Evolutionary conservation across 1,140 invertebrate genomes (phyloP).

Genomic region (Drosophila parabipectinata): DNA sequence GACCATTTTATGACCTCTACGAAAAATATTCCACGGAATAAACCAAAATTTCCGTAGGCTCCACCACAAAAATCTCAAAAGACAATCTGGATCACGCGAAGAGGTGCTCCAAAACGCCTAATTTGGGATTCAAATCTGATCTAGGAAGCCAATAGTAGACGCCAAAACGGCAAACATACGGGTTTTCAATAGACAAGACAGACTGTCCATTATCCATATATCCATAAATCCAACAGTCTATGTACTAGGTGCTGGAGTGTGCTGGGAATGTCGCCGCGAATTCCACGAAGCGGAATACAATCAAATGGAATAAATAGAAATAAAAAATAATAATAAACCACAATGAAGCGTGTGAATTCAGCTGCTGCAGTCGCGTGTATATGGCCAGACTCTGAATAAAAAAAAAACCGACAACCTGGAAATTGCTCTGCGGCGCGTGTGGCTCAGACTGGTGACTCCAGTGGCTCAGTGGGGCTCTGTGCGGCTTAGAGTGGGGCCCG

Average conservation of each 20-base stretch:
- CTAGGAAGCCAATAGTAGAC: slow-evolving; percentile 6
- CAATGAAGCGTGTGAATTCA: slow-evolving; percentile 75
- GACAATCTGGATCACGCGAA: slow-evolving; percentile 17
- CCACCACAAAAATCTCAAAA: not conserved
- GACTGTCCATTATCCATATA: slow-evolving; percentile 43
- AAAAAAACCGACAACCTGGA: slow-evolving; percentile 33
- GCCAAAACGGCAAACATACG: slow-evolving; percentile 4
- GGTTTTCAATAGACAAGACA: slow-evolving; percentile 30
- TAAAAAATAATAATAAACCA: slow-evolving; percentile 41
- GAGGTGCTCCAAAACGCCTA: slow-evolving; percentile 20
- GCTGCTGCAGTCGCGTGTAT: slow-evolving; percentile 74
- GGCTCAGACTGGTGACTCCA: slow-evolving; percentile 31
- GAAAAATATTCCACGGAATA: slow-evolving; percentile 10
- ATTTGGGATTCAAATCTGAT: slow-evolving; percentile 37
- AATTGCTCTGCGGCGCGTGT: slow-evolving; percentile 67
- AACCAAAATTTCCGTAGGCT: slow-evolving; percentile 4
- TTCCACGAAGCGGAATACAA: slow-evolving; percentile 59
- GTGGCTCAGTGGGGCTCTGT: slow-evolving; percentile 1
- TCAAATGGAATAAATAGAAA: slow-evolving; percentile 32
- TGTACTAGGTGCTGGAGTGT: slow-evolving; percentile 43
- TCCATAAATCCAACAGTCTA: slow-evolving; percentile 8
- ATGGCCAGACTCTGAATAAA: slow-evolving; percentile 65
- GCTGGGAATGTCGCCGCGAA: slow-evolving; percentile 73
- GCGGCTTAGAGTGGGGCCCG: slow-evolving; percentile 41
- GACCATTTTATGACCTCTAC: not conserved